Evolutionary conservation across 2,797 vertebrate species (phyloP), one percentile per base, ranked within the genome.

Genomic region (Moxostoma hubbsi): DNA sequence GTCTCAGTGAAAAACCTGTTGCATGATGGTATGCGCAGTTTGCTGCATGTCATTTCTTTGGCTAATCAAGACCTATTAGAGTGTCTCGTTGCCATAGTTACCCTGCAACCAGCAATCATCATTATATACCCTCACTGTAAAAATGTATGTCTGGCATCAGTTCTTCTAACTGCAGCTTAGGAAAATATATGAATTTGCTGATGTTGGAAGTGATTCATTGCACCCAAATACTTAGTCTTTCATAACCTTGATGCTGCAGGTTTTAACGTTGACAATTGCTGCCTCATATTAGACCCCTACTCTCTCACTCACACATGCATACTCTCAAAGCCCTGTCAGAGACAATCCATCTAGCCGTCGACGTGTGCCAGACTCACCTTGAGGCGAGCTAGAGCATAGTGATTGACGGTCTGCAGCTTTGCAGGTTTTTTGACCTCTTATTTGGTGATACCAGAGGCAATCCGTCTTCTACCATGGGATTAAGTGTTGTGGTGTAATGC

Each of bases 341-440:
- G 75, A 69, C 78, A 73, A 90, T 91, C 87, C 84, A 84, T 59
- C 80, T 83, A 77, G 82, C 76, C 61, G 18, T 86, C 81, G 87
- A 89, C 84, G 82, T 79, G 85, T 82, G 85, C 86, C 85, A 50
- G 86, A 83, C 85, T 86, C 89, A 92, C 92, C 91, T 93, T 89
- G 89, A 91, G 89, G 90, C 88, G 78, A 83, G 80, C 86, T 9
- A 63, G 86, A 88, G 89, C 73, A 89, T 86, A 83, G 81, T 91
- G 90, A 93, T 81, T 91, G 92, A 93, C 90, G 81, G 89, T 90
- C 81, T 87, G 86, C 85, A 84, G 85, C 43, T 73, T 85, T 80
- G 84, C 86, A 81, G 88, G 86, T 84, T 89, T 85, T 85, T 86
- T 82, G 78, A 90, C 89, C 89, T 88, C 84, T 89, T 87, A 86